These are phyloP conservation scores for Drosophila miranda DNA, from an alignment of 1,140 invertebrate genomes.

Conservation along the genomic window DNA sequence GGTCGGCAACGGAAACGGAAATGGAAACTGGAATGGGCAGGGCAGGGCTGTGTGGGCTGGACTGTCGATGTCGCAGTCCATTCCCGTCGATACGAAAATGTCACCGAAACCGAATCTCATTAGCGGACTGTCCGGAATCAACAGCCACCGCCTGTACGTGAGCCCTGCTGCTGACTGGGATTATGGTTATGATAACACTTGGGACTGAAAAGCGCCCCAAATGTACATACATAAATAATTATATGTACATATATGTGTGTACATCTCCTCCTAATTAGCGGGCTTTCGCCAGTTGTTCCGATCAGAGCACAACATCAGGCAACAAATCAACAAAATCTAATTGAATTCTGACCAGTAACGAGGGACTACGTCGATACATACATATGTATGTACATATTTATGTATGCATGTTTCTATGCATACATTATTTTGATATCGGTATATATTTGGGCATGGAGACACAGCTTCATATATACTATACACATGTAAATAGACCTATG, in stretches of 20 bases:
- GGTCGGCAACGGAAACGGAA: background rate
- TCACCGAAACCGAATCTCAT: conserved; percentile 23
- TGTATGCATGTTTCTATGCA: no score
- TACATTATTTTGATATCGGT: no score
- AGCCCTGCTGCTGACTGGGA: conserved; percentile 45
- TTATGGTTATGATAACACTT: conserved; percentile 49
- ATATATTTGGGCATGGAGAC: no score
- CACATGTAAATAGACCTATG: no score
- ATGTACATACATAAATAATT: background rate
- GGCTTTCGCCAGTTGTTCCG: conserved; percentile 4
- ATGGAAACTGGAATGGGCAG: background rate
- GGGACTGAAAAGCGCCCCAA: conserved; percentile 18
- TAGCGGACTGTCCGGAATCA: conserved; percentile 24
- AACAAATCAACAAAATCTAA: conserved; percentile 18
- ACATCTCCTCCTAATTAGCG: conserved; percentile 43
- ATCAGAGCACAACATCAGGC: conserved; percentile 8
- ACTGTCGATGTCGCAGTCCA: no score
- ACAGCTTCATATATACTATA: no score
- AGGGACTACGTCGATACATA: no score
- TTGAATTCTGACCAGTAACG: conserved; percentile 12
- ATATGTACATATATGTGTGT: no score
- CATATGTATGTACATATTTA: no score
- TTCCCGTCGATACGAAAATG: background rate
- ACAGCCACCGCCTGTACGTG: conserved; percentile 9
- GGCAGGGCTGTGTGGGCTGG: no score